Base-by-base conservation (phyloP, 2,888 invertebrate genomes). In the Notodonta ziczac region DNA sequence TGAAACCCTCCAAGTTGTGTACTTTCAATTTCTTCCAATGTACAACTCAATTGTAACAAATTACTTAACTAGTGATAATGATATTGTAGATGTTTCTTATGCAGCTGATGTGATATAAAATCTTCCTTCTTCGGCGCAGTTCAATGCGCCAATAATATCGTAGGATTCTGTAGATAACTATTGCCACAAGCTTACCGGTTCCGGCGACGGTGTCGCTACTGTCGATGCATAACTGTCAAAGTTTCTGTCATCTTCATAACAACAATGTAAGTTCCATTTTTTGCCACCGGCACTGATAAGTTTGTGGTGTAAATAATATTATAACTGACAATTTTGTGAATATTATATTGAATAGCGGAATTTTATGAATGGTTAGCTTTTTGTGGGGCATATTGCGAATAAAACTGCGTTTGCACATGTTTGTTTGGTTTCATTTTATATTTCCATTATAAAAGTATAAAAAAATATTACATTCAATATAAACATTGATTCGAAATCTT, bases 341-440 rank as follows among this genome's bases (percentile, higher is more conserved):
- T 87, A 88, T 82, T 84, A 82, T 87, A 85, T 84, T 85, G 79
- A 79, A 85, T 89, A 91, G 88, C 78, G 83, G 78, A 90, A 84
- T 72, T 80, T 89, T 90, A 91, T 90, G 87, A 81, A 89, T 73
- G 82, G 89, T 90, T 91, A 90, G 93, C 92, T 91, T 93, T 89
- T 91, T 91, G 91, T 91, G 92, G 84, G 90, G 91, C 91, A 90
- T 92, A 89, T 91, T 93, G 92, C 87, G 81, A 91, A 87, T 90
- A 91, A 92, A 87, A 73, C 83, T 69, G 89, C 91, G 85, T 91
- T 86, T 88, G 91, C 91, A 91, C 83, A 85, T 83, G 70, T 65
- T 71, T 66, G 8, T 35, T 16, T 70, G 71, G 74, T 90, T 88
- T 88, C 82, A 85, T 85, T 89, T 81, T 46, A 46, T 46, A 46